Base-by-base conservation (phyloP, 53 echinoderm and acorn worm genomes). In the Apostichopus leukothele region DNA sequence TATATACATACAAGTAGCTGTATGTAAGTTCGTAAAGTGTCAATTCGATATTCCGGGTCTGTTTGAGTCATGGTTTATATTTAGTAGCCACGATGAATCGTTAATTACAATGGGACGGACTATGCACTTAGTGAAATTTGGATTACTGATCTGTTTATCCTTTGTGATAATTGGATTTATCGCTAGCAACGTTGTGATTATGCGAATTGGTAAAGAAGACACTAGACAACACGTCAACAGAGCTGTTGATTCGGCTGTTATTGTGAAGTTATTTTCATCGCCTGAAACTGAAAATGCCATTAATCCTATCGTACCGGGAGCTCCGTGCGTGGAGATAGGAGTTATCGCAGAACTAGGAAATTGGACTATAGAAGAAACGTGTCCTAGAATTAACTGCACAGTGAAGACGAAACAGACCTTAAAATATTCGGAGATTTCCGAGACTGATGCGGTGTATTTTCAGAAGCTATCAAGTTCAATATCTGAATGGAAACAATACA, bases 401-500 rank as follows among this genome's bases (percentile, higher is more conserved):
- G 81, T 81, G 81, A 81, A 55, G 23, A 55, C 81, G 11, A 52
- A 54, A 53, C 81, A 81, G 21, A 21, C 81, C 6, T 55, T 81
- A 19, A 16, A 81, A 18, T 55, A 81, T 54, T 55, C 81, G 2
- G 59, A 81, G 18, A 10, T 81, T 19, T n/a, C 81, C 1, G 22
- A 16, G 9, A 54, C 22, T 21, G 81, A 81, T 8, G 81, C 55
- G 22, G 81, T 81, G 39, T 81, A 81, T 81, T 81, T 81, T 59
- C 22, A 55, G 20, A 20, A 53, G 6, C 55, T 81, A 5, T 54
- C 81, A 1, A 14, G 23, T 54, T 81, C 81, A 10, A 11, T 52
- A 5, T 23, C 14, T 54, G 50, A 81, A 16, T 81, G 81, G 81
- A 18, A 14, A 81, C 21, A 55, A 3, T 55, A 21, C 19, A 9